A percentile compares a stretch with the other conserved stretches of the same genome.
Conservation (phyloP, 2,797 vertebrate genomes). For the Antennarius maculatus region DNA sequence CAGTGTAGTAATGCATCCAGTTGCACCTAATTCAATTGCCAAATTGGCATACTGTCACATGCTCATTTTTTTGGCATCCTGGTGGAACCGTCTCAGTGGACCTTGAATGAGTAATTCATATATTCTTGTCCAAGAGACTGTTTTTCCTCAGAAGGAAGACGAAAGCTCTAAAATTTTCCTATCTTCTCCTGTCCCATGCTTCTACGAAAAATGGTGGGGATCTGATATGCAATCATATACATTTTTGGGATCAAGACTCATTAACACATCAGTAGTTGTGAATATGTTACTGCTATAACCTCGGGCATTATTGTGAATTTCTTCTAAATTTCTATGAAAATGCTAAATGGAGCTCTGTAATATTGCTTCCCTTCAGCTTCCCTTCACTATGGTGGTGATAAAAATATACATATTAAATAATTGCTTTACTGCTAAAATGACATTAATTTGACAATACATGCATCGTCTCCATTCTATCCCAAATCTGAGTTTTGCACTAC, state of each 20-base stretch:
- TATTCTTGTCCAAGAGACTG: conserved; percentile 21
- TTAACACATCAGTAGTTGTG: conserved; percentile 1
- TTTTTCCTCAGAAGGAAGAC: conserved; percentile 24
- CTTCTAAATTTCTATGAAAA: too few species aligned
- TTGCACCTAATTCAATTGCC: conserved; percentile 42
- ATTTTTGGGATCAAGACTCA: too few species aligned
- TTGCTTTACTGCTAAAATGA: too few species aligned
- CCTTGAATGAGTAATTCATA: conserved; percentile 31
- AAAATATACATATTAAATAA: too few species aligned
- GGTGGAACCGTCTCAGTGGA: conserved; percentile 30
- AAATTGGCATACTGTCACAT: conserved; percentile 40
- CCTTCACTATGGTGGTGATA: too few species aligned
- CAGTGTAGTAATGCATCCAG: conserved; percentile 35
- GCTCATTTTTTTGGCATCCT: conserved; percentile 20
- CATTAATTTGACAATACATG: too few species aligned
- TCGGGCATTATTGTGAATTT: too few species aligned
- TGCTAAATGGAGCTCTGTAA: too few species aligned
- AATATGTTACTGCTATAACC: conserved; percentile 1
- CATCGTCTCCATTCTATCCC: too few species aligned
- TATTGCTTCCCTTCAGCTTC: too few species aligned
- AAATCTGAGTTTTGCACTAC: too few species aligned
- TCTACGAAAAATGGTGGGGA: not conserved
- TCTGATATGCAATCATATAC: too few species aligned
- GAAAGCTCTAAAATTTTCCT: conserved; percentile 27
- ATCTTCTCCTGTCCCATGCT: conserved; percentile 32